These are phyloP conservation scores for Bos javanicus DNA, from an alignment of 2,113 vertebrate species.

Conservation along the genomic window DNA sequence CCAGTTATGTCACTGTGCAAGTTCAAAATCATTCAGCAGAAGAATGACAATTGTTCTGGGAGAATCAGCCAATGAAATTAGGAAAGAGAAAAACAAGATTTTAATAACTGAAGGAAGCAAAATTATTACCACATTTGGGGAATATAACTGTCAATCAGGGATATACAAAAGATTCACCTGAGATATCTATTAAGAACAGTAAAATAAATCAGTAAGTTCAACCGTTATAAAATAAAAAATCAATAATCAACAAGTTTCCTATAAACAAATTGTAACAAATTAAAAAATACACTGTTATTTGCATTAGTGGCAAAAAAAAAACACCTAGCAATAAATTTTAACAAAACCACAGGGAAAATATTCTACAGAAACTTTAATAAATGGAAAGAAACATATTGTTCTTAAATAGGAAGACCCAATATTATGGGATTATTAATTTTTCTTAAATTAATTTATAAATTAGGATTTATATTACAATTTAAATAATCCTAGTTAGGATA, in stretches of 20 bases:
- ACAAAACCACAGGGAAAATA: background rate
- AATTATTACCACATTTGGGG: background rate
- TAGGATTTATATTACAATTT: background rate
- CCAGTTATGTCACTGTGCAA: background rate
- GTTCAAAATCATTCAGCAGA: background rate
- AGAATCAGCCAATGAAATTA: background rate
- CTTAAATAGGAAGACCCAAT: background rate
- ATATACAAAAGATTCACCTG: background rate
- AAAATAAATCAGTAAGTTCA: background rate
- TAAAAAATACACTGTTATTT: background rate
- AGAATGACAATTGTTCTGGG: background rate
- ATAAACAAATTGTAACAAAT: background rate
- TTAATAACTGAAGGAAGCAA: background rate
- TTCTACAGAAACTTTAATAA: background rate
- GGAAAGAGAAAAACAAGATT: background rate
- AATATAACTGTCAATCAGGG: background rate
- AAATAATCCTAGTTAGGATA: background rate
- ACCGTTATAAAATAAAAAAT: background rate
- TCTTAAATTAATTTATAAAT: background rate
- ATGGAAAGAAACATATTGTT: background rate
- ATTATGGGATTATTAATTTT: background rate
- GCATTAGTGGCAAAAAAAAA: background rate
- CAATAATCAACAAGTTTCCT: background rate
- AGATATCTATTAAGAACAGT: background rate
- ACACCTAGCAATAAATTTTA: background rate